Percentiles rank a stretch among this genome's conserved stretches.
phyloP scores from a whole-genome alignment of 2,888 invertebrate genomes.

The Drosophila demipolita region DNA sequence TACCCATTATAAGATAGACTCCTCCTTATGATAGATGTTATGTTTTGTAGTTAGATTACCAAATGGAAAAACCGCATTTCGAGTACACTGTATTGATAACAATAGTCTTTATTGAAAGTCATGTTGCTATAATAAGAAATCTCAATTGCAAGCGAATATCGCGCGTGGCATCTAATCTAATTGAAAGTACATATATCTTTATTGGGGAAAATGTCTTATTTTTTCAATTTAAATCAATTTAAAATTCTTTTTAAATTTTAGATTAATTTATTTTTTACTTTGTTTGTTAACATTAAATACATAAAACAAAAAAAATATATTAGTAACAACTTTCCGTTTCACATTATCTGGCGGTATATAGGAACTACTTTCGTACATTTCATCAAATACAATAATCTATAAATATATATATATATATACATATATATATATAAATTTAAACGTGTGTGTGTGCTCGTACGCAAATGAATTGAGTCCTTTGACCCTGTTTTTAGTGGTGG shows the following conservation, averaged over 20 bases:
- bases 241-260: not conserved
- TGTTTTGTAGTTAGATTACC: not conserved
- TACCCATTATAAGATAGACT: not conserved
- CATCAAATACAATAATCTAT: not conserved
- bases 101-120: no score
- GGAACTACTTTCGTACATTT: not conserved
- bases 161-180: not conserved
- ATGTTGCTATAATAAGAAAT: no score
- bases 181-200: not conserved
- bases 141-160: no score
- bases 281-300: not conserved
- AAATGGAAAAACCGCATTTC: not conserved
- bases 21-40: not conserved
- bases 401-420: no score
- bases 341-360: slow-evolving; percentile 8
- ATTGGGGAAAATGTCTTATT: not conserved
- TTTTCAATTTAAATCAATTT: not conserved
- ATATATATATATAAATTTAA: no score
- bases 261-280: not conserved
- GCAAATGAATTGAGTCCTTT: slow-evolving; percentile 15
- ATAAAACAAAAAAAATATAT: not conserved
- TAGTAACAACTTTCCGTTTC: not conserved
- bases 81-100: not conserved
- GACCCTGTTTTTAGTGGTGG: slow-evolving; percentile 35
- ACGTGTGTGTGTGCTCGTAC: not conserved